phyloP scores from a whole-genome alignment of 2,797 vertebrate species.

The Alca torda region DNA sequence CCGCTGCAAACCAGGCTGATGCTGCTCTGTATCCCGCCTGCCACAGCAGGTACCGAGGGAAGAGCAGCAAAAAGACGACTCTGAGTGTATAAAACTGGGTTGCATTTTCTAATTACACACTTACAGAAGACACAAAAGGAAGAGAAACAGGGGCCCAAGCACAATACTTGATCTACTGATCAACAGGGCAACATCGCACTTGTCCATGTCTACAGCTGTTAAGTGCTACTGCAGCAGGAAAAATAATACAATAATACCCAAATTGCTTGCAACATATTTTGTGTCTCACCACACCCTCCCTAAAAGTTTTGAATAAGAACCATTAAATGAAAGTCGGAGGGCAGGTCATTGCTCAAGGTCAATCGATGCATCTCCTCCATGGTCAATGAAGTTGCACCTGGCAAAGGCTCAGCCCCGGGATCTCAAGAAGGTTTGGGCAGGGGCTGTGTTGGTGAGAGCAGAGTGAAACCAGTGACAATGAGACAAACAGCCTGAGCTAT shows the following conservation, averaged over 20 bases:
- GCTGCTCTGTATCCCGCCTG: not conserved
- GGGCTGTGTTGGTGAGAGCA: not conserved
- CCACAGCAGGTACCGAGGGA: not conserved
- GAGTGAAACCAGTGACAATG: not conserved
- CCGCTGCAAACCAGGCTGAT: not conserved
- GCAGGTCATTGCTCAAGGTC: not conserved
- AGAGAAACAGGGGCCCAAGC: not conserved
- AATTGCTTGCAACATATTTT: not conserved
- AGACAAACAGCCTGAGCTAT: not conserved
- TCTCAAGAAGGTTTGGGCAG: not conserved
- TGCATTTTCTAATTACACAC: not conserved
- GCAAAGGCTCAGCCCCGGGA: not conserved
- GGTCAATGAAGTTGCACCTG: not conserved
- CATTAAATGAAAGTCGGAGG: not conserved
- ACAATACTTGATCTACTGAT: not conserved
- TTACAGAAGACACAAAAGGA: not conserved
- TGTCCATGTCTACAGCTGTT: not conserved
- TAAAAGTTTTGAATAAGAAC: not conserved
- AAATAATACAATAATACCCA: not conserved
- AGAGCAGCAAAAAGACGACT: not conserved
- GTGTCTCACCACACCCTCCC: not conserved
- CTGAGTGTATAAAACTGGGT: not conserved
- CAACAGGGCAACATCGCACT: not conserved
- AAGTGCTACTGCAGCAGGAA: not conserved
- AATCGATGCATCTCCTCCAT: fast-evolving